A percentile compares a stretch with the other conserved stretches of the same genome.
phyloP scores from a whole-genome alignment of 2,888 invertebrate genomes.

The Horisme vitalbata region DNA sequence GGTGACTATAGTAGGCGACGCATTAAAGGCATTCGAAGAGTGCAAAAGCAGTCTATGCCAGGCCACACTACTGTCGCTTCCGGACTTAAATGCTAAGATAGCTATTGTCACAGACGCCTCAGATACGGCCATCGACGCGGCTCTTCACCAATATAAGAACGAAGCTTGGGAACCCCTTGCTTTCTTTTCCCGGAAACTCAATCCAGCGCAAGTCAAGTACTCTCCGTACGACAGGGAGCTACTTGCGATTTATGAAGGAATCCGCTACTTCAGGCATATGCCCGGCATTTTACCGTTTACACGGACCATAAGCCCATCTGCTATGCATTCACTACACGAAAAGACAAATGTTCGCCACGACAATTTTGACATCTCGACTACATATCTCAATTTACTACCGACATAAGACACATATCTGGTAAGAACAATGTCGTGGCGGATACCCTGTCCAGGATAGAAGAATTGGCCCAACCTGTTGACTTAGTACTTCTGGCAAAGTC shows the following conservation, averaged over 20 bases:
- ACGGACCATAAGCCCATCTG: slow-evolving; percentile 39
- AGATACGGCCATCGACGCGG: slow-evolving; percentile 46
- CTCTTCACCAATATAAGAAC: slow-evolving; percentile 41
- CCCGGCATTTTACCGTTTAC: slow-evolving; percentile 22
- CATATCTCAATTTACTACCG: slow-evolving; percentile 33
- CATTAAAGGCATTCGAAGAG: slow-evolving; percentile 16
- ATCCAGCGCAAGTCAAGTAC: slow-evolving; percentile 30
- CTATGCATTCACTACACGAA: slow-evolving; percentile 45
- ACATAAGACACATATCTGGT: slow-evolving; percentile 28
- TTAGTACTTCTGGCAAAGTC: slow-evolving; percentile 18
- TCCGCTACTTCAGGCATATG: slow-evolving; percentile 13
- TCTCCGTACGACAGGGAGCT: slow-evolving; percentile 50
- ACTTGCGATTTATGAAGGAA: slow-evolving; percentile 42
- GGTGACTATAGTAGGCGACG: slow-evolving; percentile 26
- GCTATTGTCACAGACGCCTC: slow-evolving; percentile 47
- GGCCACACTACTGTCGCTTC: slow-evolving; percentile 40
- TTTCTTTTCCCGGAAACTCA: slow-evolving; percentile 44
- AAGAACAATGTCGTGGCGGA: slow-evolving; percentile 38
- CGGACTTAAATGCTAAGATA: slow-evolving; percentile 32
- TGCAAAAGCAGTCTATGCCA: slow-evolving; percentile 28
- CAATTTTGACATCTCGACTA: slow-evolving; percentile 33
- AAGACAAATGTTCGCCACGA: slow-evolving; percentile 34
- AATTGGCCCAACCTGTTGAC: slow-evolving; percentile 13
- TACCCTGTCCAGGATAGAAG: slow-evolving; percentile 39
- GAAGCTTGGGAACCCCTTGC: slow-evolving; percentile 41